Conservation (phyloP, 1,140 invertebrate species). For the Tetragonula clypearis region DNA sequence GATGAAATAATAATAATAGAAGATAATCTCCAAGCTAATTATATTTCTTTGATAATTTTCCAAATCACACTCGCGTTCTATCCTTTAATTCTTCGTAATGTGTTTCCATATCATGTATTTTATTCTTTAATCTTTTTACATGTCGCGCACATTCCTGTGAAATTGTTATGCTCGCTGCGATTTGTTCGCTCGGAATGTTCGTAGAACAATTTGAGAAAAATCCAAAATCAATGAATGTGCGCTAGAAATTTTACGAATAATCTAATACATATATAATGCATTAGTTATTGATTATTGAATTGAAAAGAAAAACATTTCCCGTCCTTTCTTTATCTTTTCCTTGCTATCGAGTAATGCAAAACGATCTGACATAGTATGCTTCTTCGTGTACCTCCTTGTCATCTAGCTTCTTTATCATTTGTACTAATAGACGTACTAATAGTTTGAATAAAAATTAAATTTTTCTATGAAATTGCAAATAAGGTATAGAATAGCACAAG, state of each 20-base stretch:
- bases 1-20: not conserved
- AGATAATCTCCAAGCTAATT: not conserved
- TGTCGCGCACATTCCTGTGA: not conserved
- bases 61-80: too few relatives aligned
- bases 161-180: not conserved
- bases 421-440: too few relatives aligned
- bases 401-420: too few relatives aligned
- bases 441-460: too few relatives aligned
- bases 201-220: not conserved
- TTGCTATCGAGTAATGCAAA: not conserved
- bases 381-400: too few relatives aligned
- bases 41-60: not conserved
- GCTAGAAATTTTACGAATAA: not conserved
- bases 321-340: not conserved
- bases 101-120: not conserved
- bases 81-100: too few relatives aligned
- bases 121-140: not conserved
- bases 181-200: not conserved
- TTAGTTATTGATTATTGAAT: not conserved
- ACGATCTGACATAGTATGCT: too few relatives aligned
- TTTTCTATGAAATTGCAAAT: too few relatives aligned
- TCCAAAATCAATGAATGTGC: too few relatives aligned
- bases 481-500: too few relatives aligned
- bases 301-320: not conserved
- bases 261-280: not conserved